A percentile compares a stretch with the other conserved stretches of the same genome.
Evolutionary conservation across 2,113 vertebrate genomes (phyloP).

Genomic region (Pachyramphus minor): DNA sequence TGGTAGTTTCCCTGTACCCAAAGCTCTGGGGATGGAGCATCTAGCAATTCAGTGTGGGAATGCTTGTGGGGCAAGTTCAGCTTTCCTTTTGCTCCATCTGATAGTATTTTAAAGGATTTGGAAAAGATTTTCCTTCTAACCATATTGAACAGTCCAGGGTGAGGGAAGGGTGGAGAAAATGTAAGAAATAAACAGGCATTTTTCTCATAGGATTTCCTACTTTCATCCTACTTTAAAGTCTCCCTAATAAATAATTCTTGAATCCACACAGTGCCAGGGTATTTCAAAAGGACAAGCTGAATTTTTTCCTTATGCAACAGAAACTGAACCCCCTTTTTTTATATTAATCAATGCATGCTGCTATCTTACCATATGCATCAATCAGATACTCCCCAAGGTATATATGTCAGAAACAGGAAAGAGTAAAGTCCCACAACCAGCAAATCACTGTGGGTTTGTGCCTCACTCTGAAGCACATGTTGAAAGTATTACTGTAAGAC

Average conservation of each 20-base stretch:
- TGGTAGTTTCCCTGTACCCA: background rate
- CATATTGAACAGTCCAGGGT: background rate
- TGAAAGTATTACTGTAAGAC: background rate
- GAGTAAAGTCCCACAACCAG: background rate
- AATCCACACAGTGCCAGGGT: background rate
- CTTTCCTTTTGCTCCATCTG: conserved; percentile 27
- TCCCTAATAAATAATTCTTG: conserved; percentile 7
- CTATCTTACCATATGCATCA: background rate
- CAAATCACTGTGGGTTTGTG: background rate
- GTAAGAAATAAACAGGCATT: background rate
- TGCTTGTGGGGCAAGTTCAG: background rate
- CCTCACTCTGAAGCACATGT: background rate
- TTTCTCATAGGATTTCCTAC: conserved; percentile 15
- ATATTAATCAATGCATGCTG: background rate
- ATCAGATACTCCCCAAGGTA: background rate
- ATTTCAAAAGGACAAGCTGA: conserved; percentile 3
- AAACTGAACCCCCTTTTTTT: background rate
- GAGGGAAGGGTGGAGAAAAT: background rate
- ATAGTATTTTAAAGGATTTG: conserved; percentile 6
- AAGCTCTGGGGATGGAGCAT: background rate
- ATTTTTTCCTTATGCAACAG: background rate
- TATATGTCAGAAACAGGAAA: background rate
- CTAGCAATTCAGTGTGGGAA: background rate
- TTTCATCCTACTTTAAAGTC: conserved; percentile 13
- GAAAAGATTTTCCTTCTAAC: background rate